phyloP scores from a whole-genome alignment of 2,797 vertebrate genomes.

The Antennarius maculatus region DNA sequence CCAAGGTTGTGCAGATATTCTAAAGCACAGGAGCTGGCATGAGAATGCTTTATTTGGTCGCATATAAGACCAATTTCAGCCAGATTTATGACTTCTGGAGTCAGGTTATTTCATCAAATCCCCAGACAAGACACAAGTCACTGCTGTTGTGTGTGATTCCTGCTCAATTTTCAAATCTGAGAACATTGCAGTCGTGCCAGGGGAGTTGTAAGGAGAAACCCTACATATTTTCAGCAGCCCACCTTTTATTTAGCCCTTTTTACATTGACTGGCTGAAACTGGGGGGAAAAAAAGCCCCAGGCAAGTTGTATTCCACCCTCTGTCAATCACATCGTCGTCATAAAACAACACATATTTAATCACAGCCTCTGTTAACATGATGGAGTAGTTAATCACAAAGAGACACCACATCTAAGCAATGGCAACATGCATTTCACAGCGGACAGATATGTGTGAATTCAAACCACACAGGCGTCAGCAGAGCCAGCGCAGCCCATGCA shows the following conservation, averaged over 20 bases:
- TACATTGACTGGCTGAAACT: slow-evolving; percentile 38
- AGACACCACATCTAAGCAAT: slow-evolving; percentile 54
- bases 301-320: slow-evolving; percentile 71
- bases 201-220: slow-evolving; percentile 67
- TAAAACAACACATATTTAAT: slow-evolving; percentile 78
- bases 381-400: slow-evolving; percentile 66
- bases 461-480: slow-evolving; percentile 46
- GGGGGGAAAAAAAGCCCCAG: slow-evolving; percentile 44
- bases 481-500: slow-evolving; percentile 31
- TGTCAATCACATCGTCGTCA: slow-evolving; percentile 69
- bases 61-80: slow-evolving; percentile 70
- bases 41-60: slow-evolving; percentile 67
- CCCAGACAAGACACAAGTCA: slow-evolving; percentile 71
- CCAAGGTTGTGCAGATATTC: slow-evolving; percentile 57
- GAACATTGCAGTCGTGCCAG: slow-evolving; percentile 42
- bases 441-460: slow-evolving; percentile 59
- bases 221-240: slow-evolving; percentile 57
- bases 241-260: slow-evolving; percentile 53
- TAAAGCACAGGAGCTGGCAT: slow-evolving; percentile 58
- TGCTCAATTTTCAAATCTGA: slow-evolving; percentile 65
- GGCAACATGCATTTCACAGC: slow-evolving; percentile 52
- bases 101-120: slow-evolving; percentile 68
- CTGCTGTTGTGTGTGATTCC: slow-evolving; percentile 61
- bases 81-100: slow-evolving; percentile 75
- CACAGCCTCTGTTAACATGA: slow-evolving; percentile 61